A percentile compares a stretch with the other conserved stretches of the same genome.
These are phyloP conservation scores for Microtus oregoni DNA, from an alignment of 2,113 vertebrate species.

Conservation along the genomic window DNA sequence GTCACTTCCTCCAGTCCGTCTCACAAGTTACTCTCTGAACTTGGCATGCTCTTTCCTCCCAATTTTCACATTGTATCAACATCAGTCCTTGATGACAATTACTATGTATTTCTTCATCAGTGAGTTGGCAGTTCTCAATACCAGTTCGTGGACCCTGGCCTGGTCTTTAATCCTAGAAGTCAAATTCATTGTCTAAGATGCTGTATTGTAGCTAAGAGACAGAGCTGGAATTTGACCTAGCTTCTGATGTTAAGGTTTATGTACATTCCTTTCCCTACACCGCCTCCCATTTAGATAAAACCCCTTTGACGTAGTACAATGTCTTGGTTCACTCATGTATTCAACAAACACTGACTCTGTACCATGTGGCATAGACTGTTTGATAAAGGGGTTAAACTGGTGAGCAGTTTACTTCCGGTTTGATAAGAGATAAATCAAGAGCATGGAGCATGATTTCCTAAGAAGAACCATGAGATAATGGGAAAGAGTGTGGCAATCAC, in stretches of 20 bases:
- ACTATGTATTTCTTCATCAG: background rate
- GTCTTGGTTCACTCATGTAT: background rate
- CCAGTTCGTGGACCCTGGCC: background rate
- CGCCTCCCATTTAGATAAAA: background rate
- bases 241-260: constrained; percentile 18
- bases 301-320: background rate
- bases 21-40: background rate
- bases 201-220: background rate
- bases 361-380: background rate
- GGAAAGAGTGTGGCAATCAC: background rate
- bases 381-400: background rate
- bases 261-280: background rate
- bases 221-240: background rate
- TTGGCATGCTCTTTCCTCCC: background rate
- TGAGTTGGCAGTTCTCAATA: background rate
- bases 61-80: background rate
- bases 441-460: background rate
- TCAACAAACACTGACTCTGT: constrained; percentile 9
- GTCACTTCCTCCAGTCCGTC: background rate
- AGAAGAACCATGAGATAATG: background rate
- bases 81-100: background rate
- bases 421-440: background rate
- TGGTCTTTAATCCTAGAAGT: background rate
- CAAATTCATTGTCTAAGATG: background rate
- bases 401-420: background rate